Percentiles rank a stretch among this genome's conserved stretches.
phyloP scores from a whole-genome alignment of 2,888 invertebrate species.

The Ptilodon capucinus region DNA sequence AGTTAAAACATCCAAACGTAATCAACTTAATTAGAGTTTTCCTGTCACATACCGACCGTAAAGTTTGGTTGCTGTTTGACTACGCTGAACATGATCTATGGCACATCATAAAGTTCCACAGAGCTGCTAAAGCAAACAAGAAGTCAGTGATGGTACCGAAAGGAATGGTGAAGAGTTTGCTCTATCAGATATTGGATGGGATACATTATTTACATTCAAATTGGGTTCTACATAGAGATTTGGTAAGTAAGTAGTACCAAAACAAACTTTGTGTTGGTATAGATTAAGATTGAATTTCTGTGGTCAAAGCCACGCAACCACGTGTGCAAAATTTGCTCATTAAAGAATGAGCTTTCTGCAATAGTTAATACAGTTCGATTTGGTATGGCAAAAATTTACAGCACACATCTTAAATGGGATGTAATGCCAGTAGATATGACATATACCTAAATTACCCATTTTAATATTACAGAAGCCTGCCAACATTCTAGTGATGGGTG shows the following conservation, averaged over 20 bases:
- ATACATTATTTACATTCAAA: constrained; percentile 99
- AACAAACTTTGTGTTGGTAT: too few species aligned
- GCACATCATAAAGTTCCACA: constrained; percentile 99
- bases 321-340: too few species aligned
- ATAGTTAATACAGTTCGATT: too few species aligned
- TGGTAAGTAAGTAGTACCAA: too few species aligned
- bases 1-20: constrained; percentile 98
- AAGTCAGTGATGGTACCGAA: constrained; percentile 97
- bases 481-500: constrained; percentile 99
- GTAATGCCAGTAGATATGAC: too few species aligned
- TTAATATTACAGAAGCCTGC: constrained; percentile 91
- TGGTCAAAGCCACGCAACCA: too few species aligned
- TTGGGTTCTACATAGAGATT: constrained; percentile 98
- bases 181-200: constrained; percentile 99
- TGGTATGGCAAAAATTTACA: too few species aligned
- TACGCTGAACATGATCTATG: constrained; percentile 99
- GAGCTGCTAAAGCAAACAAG: constrained; percentile 98
- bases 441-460: too few species aligned
- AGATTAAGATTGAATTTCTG: too few species aligned
- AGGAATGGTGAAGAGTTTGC: constrained; percentile 98
- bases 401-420: too few species aligned
- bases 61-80: constrained; percentile 98
- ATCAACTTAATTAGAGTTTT: constrained; percentile 98
- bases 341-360: too few species aligned
- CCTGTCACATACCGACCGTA: constrained; percentile 96